Evolutionary conservation across 2,888 invertebrate genomes (phyloP), one percentile per base, ranked within the genome.

Genomic region (Pristionchus mayeri): DNA sequence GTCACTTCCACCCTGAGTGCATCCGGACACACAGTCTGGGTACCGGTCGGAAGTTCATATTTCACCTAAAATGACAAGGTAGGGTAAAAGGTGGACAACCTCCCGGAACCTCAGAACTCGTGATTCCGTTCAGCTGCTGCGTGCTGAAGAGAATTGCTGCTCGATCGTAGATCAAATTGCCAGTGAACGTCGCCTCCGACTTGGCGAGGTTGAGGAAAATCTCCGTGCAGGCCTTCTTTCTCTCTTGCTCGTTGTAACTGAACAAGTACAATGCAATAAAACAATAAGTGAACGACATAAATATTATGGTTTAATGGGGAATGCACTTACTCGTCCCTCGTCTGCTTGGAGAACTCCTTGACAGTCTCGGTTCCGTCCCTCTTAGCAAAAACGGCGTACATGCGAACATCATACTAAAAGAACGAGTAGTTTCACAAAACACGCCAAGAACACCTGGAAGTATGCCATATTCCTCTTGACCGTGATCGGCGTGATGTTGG

Each of bases 301-400:
- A n/a, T n/a, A n/a, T n/a, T n/a, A n/a, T n/a, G n/a, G n/a, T n/a
- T 54, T n/a, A 21, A 2, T 16, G 3, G 24, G 3, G 1, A 18
- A 57, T 18, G 7, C 6, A 83, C 71, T 67, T 24, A 83, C 83
- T 83, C 83, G 24, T 83, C 83, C 40, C 24, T 44, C 18, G 83
- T 83, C 54, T 83, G 83, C 40, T 83, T 83, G 4, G 83, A 24
- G 50, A 83, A 52, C 37, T 83, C 83, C 83, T 34, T 71, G 44
- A 3, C 71, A 16, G 0, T 24, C 24, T 83, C 71, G n/a, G 37
- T 27, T 3, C 50, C 71, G 71, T 67, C 67, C 52, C 27, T 67
- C 40, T 50, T 71, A 50, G 30, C 0, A 52, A 71, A 83, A 16
- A 71, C 18, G 11, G 83, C 67, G 44, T 83, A 52, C 83, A 71